Evolutionary conservation across 2,797 vertebrate genomes (phyloP).

Genomic region (Scolopax rusticola): DNA sequence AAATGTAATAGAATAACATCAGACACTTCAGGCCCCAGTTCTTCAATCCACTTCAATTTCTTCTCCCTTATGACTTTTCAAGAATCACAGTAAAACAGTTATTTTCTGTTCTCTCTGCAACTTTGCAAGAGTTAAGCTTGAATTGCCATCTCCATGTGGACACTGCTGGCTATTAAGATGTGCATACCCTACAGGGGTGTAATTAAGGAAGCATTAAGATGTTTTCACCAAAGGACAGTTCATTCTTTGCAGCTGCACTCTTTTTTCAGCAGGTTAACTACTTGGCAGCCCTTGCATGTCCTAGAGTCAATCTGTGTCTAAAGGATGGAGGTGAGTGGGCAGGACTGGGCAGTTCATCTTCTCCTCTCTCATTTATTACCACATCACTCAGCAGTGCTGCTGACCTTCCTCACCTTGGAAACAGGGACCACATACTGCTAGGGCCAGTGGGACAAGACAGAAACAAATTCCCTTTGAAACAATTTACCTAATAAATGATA

Average conservation of each 20-base stretch:
- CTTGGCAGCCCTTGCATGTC: conserved; percentile 76
- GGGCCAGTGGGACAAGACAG: not conserved
- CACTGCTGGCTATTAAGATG: conserved; percentile 52
- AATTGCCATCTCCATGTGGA: not conserved
- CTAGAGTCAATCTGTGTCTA: conserved; percentile 62
- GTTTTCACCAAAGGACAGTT: conserved; percentile 52
- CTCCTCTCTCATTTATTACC: conserved; percentile 69
- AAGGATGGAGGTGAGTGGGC: conserved; percentile 70
- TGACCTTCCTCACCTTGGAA: conserved; percentile 58
- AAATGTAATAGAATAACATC: not conserved
- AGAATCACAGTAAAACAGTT: not conserved
- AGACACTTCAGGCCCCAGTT: not conserved
- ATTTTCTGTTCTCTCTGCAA: conserved; percentile 8
- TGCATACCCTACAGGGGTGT: conserved; percentile 46
- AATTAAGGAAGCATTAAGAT: conserved; percentile 70
- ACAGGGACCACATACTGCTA: conserved; percentile 26
- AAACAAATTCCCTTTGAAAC: conserved; percentile 32
- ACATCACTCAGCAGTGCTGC: conserved; percentile 6
- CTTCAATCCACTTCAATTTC: not conserved
- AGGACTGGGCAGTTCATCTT: conserved; percentile 69
- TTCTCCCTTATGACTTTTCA: not conserved
- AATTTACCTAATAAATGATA: not conserved
- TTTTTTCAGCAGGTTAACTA: conserved; percentile 67
- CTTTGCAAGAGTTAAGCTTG: not conserved
- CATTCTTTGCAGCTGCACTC: not conserved